phyloP scores from a whole-genome alignment of 1,140 invertebrate species.

The Grapholita molesta region DNA sequence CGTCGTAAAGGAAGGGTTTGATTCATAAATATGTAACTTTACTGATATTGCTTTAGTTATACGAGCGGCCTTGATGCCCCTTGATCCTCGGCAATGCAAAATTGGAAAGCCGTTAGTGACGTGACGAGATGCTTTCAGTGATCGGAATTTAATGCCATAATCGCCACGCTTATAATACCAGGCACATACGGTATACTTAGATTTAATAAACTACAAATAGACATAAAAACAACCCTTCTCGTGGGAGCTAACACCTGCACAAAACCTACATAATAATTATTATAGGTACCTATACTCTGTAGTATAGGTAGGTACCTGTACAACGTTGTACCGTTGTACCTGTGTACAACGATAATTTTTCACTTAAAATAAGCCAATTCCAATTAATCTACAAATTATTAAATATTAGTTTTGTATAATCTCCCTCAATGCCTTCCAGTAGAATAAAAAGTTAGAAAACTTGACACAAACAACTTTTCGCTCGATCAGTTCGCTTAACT shows the following conservation, averaged over 20 bases:
- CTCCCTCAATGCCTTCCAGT: not conserved
- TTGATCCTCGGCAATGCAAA: constrained; percentile 26
- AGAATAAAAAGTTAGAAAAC: not conserved
- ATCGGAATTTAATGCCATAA: not conserved
- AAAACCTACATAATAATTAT: too few relatives aligned
- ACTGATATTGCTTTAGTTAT: constrained; percentile 36
- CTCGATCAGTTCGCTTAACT: constrained; percentile 23
- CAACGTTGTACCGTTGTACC: too few relatives aligned
- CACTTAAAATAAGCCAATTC: not conserved
- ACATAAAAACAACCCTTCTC: too few relatives aligned
- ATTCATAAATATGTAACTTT: constrained; percentile 40
- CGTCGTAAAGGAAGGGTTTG: constrained; percentile 30
- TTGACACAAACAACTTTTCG: constrained; percentile 16
- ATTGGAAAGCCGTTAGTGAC: constrained; percentile 21
- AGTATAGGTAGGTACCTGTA: too few relatives aligned
- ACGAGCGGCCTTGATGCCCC: constrained; percentile 20
- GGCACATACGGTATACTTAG: too few relatives aligned
- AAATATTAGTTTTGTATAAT: not conserved
- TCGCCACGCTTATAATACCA: too few relatives aligned
- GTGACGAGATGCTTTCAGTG: constrained; percentile 10
- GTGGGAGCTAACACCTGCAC: too few relatives aligned
- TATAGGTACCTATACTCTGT: too few relatives aligned
- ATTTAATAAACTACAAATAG: too few relatives aligned
- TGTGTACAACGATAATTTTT: too few relatives aligned
- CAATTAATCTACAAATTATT: too few relatives aligned